Base-by-base conservation (phyloP, 1,140 invertebrate species). In the Trypoxylus dichotomus region DNA sequence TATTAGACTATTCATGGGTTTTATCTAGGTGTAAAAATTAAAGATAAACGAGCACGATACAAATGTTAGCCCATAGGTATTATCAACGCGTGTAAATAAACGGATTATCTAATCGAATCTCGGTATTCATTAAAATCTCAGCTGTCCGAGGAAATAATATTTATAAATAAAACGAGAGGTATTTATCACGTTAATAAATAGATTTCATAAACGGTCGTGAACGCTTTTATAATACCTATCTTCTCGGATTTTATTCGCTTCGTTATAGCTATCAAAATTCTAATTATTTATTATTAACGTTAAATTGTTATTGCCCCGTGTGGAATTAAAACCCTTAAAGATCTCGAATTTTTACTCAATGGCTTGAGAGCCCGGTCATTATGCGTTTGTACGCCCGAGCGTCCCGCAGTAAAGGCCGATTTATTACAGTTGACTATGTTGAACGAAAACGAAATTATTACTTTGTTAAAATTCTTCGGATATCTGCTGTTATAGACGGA, bases 21-120 rank as follows among this genome's bases (percentile, higher is more conserved):
- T 29, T 68, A 68, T 68, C 60, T 68, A 24, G 60, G 60, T 68
- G 60, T 68, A 68, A 68, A 68, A 68, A 68, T 68, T 68, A 68
- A 24, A 68, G 60, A 68, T 68, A 24, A 68, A 68, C 24, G 47
- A 54, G 47, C 19, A 68, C 11, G 60, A 68, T 68, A 68, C 27
- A 68, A 37, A 68, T 27, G 60, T 68, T 27, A 68, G 10, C 27
- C 32, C 32, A 27, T 68, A 68, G 27, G 27, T 3, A 68, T 68
- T 54, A 68, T 68, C 60, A 15, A 68, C 8, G 21, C 24, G 27
- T 68, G 27, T 68, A 68, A 68, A 25, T 68, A 27, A 68, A 7
- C 24, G 13, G 60, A 68, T 68, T 27, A 68, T 68, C 60, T 68
- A 27, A 68, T 68, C 60, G 21, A 24, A 29, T 68, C 21, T 68